phyloP scores from a whole-genome alignment of 2,888 invertebrate genomes.

The Osedax fenrisi region DNA sequence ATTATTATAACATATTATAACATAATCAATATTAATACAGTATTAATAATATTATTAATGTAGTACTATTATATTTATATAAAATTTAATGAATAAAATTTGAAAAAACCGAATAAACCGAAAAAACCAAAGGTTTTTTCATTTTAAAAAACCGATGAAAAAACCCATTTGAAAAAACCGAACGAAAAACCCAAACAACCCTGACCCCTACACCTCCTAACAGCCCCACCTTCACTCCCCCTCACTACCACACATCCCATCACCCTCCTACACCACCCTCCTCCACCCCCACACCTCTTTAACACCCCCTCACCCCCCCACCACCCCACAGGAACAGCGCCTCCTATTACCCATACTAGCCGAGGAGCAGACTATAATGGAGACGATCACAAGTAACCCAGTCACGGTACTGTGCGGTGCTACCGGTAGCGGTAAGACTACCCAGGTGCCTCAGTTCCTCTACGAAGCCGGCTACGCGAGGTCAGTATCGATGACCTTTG shows the following conservation, averaged over 20 bases:
- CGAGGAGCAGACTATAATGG: slow-evolving; percentile 86
- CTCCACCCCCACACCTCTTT: neutral
- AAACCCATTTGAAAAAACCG: no score
- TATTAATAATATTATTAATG: no score
- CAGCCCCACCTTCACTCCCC: no score
- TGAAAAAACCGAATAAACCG: no score
- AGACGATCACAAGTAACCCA: slow-evolving; percentile 78
- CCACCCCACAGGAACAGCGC: slow-evolving; percentile 56
- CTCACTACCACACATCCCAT: neutral
- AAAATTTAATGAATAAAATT: no score
- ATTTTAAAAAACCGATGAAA: no score
- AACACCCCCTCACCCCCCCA: neutral
- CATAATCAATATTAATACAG: no score
- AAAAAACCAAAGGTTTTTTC: no score
- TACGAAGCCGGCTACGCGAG: slow-evolving; percentile 86
- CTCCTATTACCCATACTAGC: slow-evolving; percentile 60
- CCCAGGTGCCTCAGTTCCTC: slow-evolving; percentile 92
- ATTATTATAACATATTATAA: no score
- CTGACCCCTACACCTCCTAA: no score
- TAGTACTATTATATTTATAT: no score
- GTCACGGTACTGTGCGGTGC: slow-evolving; percentile 65
- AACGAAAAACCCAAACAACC: no score
- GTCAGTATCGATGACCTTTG: slow-evolving; percentile 31
- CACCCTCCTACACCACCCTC: neutral
- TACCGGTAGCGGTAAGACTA: slow-evolving; percentile 93